Percentiles rank a stretch among this genome's conserved stretches.
Evolutionary conservation across 2,888 invertebrate genomes (phyloP).

Genomic region (Candidula unifasciata): DNA sequence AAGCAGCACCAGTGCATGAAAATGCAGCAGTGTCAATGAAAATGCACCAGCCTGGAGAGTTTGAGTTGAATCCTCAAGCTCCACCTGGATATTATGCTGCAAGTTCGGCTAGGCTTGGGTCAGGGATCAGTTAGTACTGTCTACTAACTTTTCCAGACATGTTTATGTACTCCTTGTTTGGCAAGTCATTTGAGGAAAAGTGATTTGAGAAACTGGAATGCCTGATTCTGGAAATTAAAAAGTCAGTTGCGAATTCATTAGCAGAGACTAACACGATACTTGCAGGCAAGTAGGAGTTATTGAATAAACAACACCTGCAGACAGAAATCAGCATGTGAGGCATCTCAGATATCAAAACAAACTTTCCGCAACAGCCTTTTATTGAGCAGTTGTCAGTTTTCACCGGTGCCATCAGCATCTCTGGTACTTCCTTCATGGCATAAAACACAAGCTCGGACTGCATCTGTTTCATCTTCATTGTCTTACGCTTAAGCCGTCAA

Average conservation of each 20-base stretch:
- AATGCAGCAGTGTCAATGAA: too few relatives aligned
- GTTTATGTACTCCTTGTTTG: conserved; percentile 63
- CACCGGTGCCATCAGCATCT: conserved; percentile 34
- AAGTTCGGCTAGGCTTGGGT: conserved; percentile 71
- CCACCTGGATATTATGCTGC: too few relatives aligned
- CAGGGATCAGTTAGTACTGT: conserved; percentile 86
- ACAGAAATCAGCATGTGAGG: conserved; percentile 12
- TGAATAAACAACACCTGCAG: conserved; percentile 58
- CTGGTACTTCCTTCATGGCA: conserved; percentile 50
- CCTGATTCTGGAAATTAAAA: conserved; percentile 44
- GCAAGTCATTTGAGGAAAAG: conserved; percentile 57
- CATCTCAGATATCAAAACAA: conserved; percentile 66
- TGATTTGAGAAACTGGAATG: conserved; percentile 62
- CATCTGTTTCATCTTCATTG: not conserved
- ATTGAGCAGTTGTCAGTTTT: conserved; percentile 60
- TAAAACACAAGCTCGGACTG: not conserved
- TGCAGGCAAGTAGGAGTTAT: conserved; percentile 59
- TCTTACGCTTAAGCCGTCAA: conserved; percentile 27
- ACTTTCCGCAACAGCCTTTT: conserved; percentile 69
- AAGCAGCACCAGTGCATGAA: too few relatives aligned
- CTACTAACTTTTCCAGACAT: conserved; percentile 86
- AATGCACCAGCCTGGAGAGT: too few relatives aligned
- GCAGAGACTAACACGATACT: conserved; percentile 57
- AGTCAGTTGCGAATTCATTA: conserved; percentile 58
- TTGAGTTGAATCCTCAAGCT: too few relatives aligned